Conservation (phyloP, 2,888 invertebrate genomes). For the Agapostemon virescens region DNA sequence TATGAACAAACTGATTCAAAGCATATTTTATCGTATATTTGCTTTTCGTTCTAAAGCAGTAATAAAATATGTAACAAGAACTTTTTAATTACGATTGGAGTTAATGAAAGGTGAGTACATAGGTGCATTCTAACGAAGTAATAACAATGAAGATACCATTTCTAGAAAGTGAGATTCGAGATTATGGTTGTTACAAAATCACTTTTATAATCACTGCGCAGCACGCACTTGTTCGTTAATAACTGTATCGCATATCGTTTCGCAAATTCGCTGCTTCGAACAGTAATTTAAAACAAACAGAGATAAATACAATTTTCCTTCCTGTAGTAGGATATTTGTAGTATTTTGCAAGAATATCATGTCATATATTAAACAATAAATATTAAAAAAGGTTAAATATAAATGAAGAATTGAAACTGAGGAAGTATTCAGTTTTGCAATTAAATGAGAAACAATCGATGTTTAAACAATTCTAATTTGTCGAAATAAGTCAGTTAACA, state of each 20-base stretch:
- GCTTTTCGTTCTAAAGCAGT: background rate
- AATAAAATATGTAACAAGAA: background rate
- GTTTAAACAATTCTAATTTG: too few relatives aligned
- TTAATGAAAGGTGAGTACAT: background rate
- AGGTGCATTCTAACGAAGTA: background rate
- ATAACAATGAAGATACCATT: background rate
- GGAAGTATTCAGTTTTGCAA: too few relatives aligned
- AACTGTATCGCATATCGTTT: background rate
- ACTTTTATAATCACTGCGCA: background rate
- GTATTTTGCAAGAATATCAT: background rate
- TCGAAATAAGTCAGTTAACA: too few relatives aligned
- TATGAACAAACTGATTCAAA: background rate
- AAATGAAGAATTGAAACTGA: background rate
- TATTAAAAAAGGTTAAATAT: background rate
- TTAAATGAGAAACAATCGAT: too few relatives aligned
- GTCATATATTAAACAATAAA: background rate
- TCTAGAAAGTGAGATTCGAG: conserved; percentile 4
- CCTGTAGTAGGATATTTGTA: background rate
- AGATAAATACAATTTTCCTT: background rate
- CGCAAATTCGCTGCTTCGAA: background rate
- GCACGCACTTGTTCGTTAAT: conserved; percentile 1
- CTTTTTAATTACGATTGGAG: background rate
- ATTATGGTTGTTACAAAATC: background rate
- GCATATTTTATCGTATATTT: background rate
- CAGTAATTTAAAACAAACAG: background rate